A percentile compares a stretch with the other conserved stretches of the same genome.
phyloP scores from a whole-genome alignment of 2,888 invertebrate genomes.

The Himalopsyche kuldschensis region DNA sequence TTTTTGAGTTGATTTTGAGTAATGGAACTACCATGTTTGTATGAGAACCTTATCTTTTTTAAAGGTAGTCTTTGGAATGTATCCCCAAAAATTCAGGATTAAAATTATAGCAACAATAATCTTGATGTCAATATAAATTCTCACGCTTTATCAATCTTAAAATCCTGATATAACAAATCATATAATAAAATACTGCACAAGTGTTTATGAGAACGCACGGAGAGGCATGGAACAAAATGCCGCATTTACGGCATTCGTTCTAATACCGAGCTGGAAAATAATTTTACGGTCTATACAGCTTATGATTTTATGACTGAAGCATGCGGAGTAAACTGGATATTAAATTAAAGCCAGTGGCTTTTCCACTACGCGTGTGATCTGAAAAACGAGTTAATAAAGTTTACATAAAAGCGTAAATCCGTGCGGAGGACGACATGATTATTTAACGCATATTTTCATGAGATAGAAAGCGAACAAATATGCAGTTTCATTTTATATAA shows the following conservation, averaged over 20 bases:
- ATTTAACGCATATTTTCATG: too few species aligned
- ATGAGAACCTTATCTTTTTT: too few species aligned
- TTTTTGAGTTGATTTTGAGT: too few species aligned
- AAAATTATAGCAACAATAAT: not conserved
- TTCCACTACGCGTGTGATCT: not conserved
- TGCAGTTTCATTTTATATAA: too few species aligned
- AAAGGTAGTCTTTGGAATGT: too few species aligned
- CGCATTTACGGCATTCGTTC: not conserved
- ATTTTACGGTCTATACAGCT: not conserved
- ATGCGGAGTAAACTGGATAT: not conserved
- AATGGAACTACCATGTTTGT: too few species aligned
- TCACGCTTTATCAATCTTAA: not conserved
- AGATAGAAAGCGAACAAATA: too few species aligned
- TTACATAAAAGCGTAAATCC: too few species aligned
- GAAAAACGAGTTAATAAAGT: too few species aligned
- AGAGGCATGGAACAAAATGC: not conserved
- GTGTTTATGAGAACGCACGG: not conserved
- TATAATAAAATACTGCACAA: not conserved
- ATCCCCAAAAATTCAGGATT: too few species aligned
- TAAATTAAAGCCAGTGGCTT: not conserved
- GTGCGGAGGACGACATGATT: too few species aligned
- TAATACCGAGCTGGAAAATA: not conserved
- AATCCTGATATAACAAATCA: not conserved
- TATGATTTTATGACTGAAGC: not conserved
- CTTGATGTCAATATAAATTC: not conserved